Evolutionary conservation across 2,888 invertebrate species (phyloP).

Genomic region (Dysmachus trigonus): DNA sequence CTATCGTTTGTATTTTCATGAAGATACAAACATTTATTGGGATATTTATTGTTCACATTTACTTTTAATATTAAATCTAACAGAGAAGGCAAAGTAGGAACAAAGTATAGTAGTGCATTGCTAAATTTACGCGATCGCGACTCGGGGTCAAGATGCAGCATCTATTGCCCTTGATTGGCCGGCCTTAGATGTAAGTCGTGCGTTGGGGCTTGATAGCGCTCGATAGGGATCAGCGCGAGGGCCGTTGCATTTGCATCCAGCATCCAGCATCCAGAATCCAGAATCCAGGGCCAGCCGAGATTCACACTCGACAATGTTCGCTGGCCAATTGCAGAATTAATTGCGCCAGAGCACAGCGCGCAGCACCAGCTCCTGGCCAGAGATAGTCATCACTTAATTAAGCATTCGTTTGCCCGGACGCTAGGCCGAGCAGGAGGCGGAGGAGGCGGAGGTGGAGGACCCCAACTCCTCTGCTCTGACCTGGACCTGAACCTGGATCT

Average conservation of each 20-base stretch:
- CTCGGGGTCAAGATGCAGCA: conserved; percentile 1
- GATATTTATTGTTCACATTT: not conserved
- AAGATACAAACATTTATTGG: not conserved
- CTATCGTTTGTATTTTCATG: not conserved
- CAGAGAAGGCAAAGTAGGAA: not conserved
- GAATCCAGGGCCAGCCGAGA: not conserved
- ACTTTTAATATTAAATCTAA: not conserved
- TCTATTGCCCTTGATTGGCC: conserved; percentile 16
- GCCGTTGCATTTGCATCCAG: conserved; percentile 15
- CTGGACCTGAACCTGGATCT: no score
- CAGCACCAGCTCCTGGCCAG: conserved; percentile 10
- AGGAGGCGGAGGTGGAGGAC: conserved; percentile 22
- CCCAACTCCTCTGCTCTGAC: not conserved
- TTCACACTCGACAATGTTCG: conserved; percentile 37
- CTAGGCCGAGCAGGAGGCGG: not conserved
- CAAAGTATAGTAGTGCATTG: not conserved
- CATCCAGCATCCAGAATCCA: no score
- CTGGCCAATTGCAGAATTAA: conserved; percentile 37
- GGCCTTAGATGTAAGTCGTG: conserved; percentile 25
- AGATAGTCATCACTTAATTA: conserved; percentile 44
- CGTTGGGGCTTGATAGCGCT: not conserved
- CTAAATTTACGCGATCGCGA: not conserved
- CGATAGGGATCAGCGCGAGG: not conserved
- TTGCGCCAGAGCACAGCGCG: not conserved
- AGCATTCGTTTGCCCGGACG: conserved; percentile 21